These are phyloP conservation scores for Lemur catta DNA, from an alignment of 2,797 vertebrate species.

Conservation along the genomic window DNA sequence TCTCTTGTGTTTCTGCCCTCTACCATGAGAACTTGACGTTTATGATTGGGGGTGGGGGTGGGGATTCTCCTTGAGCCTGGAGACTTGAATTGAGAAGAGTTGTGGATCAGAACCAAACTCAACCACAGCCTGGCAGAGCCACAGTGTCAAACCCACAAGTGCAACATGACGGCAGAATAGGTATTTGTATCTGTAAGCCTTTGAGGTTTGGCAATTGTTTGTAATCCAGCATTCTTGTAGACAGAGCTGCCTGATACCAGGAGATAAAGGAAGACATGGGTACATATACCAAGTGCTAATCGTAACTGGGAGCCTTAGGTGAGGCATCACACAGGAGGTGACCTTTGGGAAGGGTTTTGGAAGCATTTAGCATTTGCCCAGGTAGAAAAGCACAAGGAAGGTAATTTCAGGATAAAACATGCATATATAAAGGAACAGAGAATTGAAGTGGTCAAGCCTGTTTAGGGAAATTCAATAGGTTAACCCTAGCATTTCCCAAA, in stretches of 20 bases:
- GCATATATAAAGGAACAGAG: neutral
- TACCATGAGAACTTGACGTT: neutral
- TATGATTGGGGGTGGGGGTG: neutral
- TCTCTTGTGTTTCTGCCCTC: neutral
- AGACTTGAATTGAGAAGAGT: neutral
- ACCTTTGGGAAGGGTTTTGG: neutral
- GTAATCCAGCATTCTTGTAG: neutral
- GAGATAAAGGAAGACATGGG: neutral
- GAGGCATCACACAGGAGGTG: neutral
- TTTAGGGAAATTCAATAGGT: neutral
- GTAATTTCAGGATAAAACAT: neutral
- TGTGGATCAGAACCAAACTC: neutral
- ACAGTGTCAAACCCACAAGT: neutral
- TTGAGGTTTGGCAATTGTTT: neutral
- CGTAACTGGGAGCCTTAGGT: too few species aligned
- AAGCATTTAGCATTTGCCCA: neutral
- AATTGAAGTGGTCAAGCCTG: neutral
- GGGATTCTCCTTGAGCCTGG: neutral
- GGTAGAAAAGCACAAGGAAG: neutral
- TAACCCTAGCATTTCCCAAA: neutral
- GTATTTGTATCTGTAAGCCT: neutral
- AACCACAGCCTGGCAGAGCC: neutral
- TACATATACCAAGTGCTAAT: too few species aligned
- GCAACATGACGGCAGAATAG: neutral
- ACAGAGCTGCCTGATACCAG: neutral